Percentiles rank a stretch among this genome's conserved stretches.
Evolutionary conservation across 1,140 invertebrate genomes (phyloP).

Genomic region (Rhagoletis pomonella): DNA sequence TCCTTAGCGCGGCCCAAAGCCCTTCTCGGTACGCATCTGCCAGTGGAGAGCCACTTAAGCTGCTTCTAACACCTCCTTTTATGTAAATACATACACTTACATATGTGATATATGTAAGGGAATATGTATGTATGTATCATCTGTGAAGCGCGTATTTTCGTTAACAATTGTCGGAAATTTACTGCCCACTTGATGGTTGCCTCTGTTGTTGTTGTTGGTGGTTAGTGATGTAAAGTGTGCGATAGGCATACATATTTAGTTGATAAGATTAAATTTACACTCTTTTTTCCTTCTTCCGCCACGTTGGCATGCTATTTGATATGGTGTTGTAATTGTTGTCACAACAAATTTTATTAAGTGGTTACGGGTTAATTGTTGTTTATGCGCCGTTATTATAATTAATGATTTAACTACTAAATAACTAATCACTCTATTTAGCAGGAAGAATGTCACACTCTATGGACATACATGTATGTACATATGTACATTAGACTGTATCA

Average conservation of each 20-base stretch:
- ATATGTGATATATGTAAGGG: neutral
- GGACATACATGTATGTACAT: neutral
- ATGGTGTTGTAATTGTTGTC: neutral
- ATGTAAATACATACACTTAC: neutral
- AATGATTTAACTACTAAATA: constrained; percentile 38
- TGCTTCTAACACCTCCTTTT: neutral
- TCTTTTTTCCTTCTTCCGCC: neutral
- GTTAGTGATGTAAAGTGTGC: neutral
- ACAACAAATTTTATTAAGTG: constrained; percentile 9
- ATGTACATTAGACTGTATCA: too few relatives aligned
- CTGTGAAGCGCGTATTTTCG: neutral
- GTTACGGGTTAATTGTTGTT: constrained; percentile 31
- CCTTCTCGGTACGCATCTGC: too few relatives aligned
- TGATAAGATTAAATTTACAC: constrained; percentile 18
- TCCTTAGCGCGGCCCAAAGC: too few relatives aligned
- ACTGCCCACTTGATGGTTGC: constrained; percentile 7
- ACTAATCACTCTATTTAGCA: constrained; percentile 25
- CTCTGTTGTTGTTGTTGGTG: neutral
- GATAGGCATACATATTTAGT: too few relatives aligned
- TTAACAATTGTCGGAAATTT: constrained; percentile 29
- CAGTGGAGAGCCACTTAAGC: neutral
- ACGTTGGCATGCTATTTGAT: neutral
- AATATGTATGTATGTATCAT: neutral
- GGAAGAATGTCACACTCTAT: neutral
- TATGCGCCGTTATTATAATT: constrained; percentile 37